Percentiles rank a stretch among this genome's conserved stretches.
Evolutionary conservation across 2,113 vertebrate genomes (phyloP).

Genomic region (Anoplopoma fimbria): DNA sequence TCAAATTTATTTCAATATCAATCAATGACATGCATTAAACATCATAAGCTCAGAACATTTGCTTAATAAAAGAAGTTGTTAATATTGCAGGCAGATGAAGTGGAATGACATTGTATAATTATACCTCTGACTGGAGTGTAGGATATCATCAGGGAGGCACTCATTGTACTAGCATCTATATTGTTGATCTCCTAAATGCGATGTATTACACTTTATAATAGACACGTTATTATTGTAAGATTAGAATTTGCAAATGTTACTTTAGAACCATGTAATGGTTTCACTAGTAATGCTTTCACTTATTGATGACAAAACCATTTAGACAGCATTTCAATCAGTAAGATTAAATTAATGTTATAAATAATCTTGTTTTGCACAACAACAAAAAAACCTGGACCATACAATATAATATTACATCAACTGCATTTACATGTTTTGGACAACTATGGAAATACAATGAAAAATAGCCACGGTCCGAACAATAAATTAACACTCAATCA

Average conservation of each 20-base stretch:
- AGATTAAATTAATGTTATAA: conserved; percentile 10
- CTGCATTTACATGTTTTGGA: neutral
- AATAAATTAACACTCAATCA: conserved; percentile 6
- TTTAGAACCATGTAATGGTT: conserved; percentile 28
- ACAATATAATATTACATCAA: neutral
- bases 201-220: conserved; percentile 5
- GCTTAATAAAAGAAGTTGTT: conserved; percentile 46
- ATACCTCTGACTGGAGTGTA: conserved; percentile 8
- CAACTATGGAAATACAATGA: neutral
- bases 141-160: neutral
- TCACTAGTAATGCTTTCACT: too few species aligned
- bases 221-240: conserved; percentile 2
- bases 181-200: conserved; percentile 12
- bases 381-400: neutral
- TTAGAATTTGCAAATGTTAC: conserved; percentile 20
- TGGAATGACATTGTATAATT: conserved; percentile 11
- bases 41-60: conserved; percentile 34
- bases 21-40: conserved; percentile 58
- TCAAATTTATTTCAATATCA: conserved; percentile 66
- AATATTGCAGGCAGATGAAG: conserved; percentile 2
- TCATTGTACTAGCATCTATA: conserved; percentile 23
- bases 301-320: conserved; percentile 21
- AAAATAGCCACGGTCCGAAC: neutral
- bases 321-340: conserved; percentile 9
- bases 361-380: neutral